These are phyloP conservation scores for Diprion similis DNA, from an alignment of 1,140 invertebrate genomes.

Conservation along the genomic window DNA sequence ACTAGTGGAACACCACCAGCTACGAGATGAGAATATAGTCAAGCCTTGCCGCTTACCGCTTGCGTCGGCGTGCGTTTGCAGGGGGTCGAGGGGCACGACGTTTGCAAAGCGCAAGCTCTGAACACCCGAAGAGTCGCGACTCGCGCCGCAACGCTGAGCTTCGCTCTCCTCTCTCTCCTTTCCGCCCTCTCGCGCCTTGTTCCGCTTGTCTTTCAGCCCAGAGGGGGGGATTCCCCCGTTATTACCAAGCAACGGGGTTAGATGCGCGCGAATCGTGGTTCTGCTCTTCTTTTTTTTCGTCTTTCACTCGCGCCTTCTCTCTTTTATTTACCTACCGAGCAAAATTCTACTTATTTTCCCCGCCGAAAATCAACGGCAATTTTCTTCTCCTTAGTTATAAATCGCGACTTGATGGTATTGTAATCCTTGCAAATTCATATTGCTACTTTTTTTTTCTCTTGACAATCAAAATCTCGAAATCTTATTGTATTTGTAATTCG, in stretches of 20 bases:
- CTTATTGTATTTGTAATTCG: too few relatives aligned
- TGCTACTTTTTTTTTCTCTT: background rate
- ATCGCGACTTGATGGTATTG: background rate
- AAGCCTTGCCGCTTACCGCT: slow-evolving; percentile 3
- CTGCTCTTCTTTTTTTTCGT: background rate
- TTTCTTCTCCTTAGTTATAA: background rate
- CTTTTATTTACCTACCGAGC: slow-evolving; percentile 16
- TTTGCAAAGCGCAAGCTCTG: slow-evolving; percentile 12
- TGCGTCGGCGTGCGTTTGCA: background rate
- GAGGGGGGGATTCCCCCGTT: slow-evolving; percentile 14
- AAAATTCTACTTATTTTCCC: slow-evolving; percentile 14
- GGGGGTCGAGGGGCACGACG: background rate
- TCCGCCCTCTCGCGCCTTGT: slow-evolving; percentile 23
- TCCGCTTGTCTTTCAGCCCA: slow-evolving; percentile 13
- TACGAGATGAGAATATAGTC: slow-evolving; percentile 8
- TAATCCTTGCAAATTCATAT: background rate
- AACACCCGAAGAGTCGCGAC: slow-evolving; percentile 1
- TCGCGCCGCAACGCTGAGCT: background rate
- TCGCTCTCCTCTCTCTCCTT: slow-evolving; percentile 11
- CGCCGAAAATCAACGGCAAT: slow-evolving; percentile 12
- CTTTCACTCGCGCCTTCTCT: slow-evolving; percentile 17
- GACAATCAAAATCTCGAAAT: background rate
- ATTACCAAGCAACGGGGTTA: slow-evolving; percentile 1
- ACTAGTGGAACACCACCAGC: background rate
- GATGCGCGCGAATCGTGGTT: background rate